Base-by-base conservation (phyloP, 1,140 invertebrate genomes). In the Plutomurus gul region DNA sequence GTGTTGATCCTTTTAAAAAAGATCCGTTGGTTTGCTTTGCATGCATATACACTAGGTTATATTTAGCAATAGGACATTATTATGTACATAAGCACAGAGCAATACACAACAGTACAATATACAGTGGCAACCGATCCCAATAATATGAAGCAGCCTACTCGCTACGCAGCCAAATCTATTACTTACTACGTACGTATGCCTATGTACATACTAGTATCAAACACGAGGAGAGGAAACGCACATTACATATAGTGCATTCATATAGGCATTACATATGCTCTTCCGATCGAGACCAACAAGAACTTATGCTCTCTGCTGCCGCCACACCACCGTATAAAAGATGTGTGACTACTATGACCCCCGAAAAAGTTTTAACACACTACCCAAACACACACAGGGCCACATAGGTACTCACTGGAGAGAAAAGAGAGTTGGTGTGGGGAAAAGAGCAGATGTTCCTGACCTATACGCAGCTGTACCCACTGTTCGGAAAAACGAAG, bases 391-490 rank as follows among this genome's bases (percentile, higher is more conserved):
- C 16, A n/a, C 18, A 65, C 5, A 65, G 27, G 30, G 56, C 27
- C 39, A 43, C 39, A 43, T 1, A 65, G n/a, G n/a, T n/a, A n/a
- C n/a, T n/a, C n/a, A n/a, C n/a, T n/a, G 36, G 56, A 65, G 56
- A 65, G 56, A 43, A 65, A 30, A 13, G 8, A 27, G 25, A 18
- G 25, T 65, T 65, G 56, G 56, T 65, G 56, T 65, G 56, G 56
- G 56, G 56, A 65, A 65, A 65, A 65, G 56, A 72, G 70, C 70
- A 72, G 70, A 72, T 72, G 70, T 72, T 72, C 70, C 70, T 72
- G 70, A 72, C 70, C 70, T 72, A 72, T 65, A 65, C 56, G 56
- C 56, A 65, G 56, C 56, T 65, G 56, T 65, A 65, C 30, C 56
- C 56, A 65, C 56, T 65, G 56, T 40, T 72, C 39, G 70, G 39